Conservation (phyloP, 2,113 vertebrate genomes). For the Paramormyrops kingsleyae region DNA sequence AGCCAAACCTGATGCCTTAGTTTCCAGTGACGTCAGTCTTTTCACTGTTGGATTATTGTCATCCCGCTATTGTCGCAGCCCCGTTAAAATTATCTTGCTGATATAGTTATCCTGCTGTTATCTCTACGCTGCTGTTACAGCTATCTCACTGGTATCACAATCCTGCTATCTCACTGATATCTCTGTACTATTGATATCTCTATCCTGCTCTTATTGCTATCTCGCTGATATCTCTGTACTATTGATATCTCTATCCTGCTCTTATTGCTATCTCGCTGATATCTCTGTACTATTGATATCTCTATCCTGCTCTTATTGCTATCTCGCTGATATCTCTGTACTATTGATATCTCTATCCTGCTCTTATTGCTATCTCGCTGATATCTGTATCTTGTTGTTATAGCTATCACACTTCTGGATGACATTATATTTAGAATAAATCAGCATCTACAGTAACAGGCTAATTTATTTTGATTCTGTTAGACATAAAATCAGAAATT, state of each 20-base stretch:
- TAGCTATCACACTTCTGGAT: neutral
- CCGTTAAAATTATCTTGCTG: neutral
- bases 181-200: no score
- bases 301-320: no score
- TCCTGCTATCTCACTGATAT: no score
- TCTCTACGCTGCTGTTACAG: neutral
- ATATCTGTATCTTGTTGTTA: no score
- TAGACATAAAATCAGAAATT: neutral
- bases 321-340: neutral
- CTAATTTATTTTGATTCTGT: neutral
- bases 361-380: no score
- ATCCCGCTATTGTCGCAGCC: neutral
- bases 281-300: no score
- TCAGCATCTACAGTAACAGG: neutral
- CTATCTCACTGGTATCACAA: no score
- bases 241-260: neutral
- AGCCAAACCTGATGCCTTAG: constrained; percentile 31
- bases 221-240: neutral
- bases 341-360: no score
- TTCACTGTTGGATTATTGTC: neutral
- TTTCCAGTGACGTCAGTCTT: constrained; percentile 5
- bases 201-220: neutral
- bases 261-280: neutral
- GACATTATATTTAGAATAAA: neutral
- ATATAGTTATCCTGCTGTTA: neutral